Evolutionary conservation across 2,797 vertebrate genomes (phyloP).

Genomic region (Novumbra hubbsi): DNA sequence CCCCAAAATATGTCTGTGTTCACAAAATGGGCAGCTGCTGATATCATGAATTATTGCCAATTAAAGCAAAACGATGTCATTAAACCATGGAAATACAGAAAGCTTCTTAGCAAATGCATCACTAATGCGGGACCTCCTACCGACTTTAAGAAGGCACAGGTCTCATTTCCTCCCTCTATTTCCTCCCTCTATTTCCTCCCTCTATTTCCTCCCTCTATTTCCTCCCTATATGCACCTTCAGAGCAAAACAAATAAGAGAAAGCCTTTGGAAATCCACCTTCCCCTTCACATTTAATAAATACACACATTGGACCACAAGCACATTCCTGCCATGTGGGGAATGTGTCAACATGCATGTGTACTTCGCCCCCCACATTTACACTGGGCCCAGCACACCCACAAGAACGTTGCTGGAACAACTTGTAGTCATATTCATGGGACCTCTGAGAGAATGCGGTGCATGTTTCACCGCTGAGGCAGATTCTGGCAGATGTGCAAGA

Average conservation of each 20-base stretch:
- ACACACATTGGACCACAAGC: conserved; percentile 17
- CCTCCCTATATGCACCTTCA: not conserved
- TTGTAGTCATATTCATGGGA: conserved; percentile 25
- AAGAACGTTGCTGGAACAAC: conserved; percentile 8
- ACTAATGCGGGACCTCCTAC: not conserved
- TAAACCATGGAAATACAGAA: not conserved
- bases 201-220: conserved; percentile 14
- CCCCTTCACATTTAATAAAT: conserved; percentile 23
- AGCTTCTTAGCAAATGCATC: not conserved
- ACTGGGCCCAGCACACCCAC: conserved; percentile 19
- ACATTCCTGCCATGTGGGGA: not conserved
- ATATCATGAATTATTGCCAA: not conserved
- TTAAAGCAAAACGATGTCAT: not conserved
- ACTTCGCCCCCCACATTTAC: conserved; percentile 12
- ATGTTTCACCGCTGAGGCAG: conserved; percentile 44
- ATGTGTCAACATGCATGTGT: conserved; percentile 10
- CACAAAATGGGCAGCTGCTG: not conserved
- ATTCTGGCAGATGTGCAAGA: conserved; percentile 47
- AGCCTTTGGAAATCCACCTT: conserved; percentile 7
- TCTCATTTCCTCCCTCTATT: conserved; percentile 7
- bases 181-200: conserved; percentile 11
- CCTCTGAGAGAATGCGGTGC: conserved; percentile 32
- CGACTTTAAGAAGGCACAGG: not conserved
- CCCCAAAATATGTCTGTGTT: not conserved
- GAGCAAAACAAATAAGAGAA: conserved; percentile 17